phyloP scores from a whole-genome alignment of 2,797 vertebrate genomes.

The Toxotes lorentzi region DNA sequence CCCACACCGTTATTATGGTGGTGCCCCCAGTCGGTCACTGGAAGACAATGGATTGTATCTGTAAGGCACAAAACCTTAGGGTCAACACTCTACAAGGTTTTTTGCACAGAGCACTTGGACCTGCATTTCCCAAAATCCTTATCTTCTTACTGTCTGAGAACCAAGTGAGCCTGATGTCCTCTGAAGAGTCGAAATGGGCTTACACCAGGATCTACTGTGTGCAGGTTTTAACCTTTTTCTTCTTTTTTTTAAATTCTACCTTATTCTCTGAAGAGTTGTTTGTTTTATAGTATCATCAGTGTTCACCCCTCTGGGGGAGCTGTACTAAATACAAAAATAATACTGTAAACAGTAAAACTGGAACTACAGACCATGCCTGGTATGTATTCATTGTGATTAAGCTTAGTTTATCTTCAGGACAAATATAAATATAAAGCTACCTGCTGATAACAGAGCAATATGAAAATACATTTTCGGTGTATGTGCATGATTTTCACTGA shows the following conservation, averaged over 20 bases:
- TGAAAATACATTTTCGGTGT: neutral
- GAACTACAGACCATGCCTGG: neutral
- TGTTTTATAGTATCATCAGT: neutral
- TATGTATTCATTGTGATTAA: neutral
- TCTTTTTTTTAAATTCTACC: neutral
- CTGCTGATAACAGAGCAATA: neutral
- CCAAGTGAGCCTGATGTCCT: neutral
- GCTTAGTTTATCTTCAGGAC: neutral
- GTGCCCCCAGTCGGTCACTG: neutral
- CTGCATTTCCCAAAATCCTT: neutral
- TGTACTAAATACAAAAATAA: neutral
- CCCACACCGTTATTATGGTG: neutral
- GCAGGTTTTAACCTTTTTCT: slow-evolving; percentile 40
- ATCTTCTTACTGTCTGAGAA: slow-evolving; percentile 4
- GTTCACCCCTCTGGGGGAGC: neutral
- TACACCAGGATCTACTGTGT: slow-evolving; percentile 5
- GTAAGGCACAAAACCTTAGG: neutral
- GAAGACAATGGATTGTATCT: slow-evolving; percentile 17
- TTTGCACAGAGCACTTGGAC: neutral
- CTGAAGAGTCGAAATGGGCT: neutral
- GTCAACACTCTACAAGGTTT: neutral
- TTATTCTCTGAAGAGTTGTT: neutral
- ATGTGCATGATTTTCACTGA: neutral
- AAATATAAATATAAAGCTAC: too few relatives aligned
- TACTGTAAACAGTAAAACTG: neutral